These are phyloP conservation scores for Andricus curvator DNA, from an alignment of 2,888 invertebrate species.

Conservation along the genomic window DNA sequence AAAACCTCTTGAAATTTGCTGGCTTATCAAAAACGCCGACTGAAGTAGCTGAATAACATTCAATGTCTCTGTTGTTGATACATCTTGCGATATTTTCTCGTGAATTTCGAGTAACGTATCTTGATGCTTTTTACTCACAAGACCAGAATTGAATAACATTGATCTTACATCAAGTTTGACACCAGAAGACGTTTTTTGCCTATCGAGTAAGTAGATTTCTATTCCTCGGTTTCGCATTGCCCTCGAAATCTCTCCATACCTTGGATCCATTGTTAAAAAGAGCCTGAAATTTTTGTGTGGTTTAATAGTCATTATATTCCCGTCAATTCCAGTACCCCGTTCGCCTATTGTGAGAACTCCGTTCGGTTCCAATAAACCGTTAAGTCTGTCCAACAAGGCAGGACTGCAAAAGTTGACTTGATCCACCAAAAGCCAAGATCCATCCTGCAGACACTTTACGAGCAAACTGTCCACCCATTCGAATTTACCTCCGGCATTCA, in stretches of 20 bases:
- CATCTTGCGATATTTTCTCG: conserved; percentile 71
- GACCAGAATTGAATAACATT: conserved; percentile 79
- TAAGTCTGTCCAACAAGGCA: conserved; percentile 97
- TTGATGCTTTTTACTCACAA: conserved; percentile 76
- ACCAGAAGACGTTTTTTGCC: not conserved
- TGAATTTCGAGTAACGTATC: conserved; percentile 80
- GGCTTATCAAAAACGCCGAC: conserved; percentile 83
- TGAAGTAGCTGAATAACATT: conserved; percentile 84
- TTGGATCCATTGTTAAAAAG: conserved; percentile 96
- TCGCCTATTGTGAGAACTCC: conserved; percentile 95
- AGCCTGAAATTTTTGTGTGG: conserved; percentile 96
- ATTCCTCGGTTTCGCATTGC: conserved; percentile 99
- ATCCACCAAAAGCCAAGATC: conserved; percentile 91
- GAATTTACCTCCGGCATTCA: conserved; percentile 93
- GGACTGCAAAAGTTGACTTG: conserved; percentile 98
- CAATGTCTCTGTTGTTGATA: conserved; percentile 79
- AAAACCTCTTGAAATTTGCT: conserved; percentile 83
- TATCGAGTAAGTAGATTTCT: conserved; percentile 86
- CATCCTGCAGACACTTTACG: conserved; percentile 90
- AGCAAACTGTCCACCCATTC: conserved; percentile 95
- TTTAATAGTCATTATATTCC: conserved; percentile 85
- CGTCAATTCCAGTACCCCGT: conserved; percentile 88
- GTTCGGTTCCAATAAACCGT: conserved; percentile 95
- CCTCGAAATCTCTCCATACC: conserved; percentile 96
- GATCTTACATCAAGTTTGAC: conserved; percentile 80